Evolutionary conservation across 2,113 vertebrate species (phyloP), one percentile per base, ranked within the genome.

Genomic region (Indicator indicator): DNA sequence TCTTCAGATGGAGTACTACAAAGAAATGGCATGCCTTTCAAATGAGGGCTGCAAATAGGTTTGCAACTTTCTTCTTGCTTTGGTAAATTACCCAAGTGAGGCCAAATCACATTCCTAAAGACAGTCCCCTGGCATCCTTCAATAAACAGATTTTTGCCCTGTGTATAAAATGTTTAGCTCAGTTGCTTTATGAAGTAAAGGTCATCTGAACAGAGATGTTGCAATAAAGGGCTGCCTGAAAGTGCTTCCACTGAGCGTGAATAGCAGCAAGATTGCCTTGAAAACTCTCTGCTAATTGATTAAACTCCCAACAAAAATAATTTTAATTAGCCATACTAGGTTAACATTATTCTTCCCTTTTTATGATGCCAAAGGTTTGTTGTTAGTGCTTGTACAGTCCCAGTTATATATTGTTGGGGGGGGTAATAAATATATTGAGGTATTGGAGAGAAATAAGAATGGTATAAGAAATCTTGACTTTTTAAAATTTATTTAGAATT

Each of bases 131-230:
- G 94, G 94, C 91, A 96, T 95, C 83, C 64, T 94, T 94, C 94
- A 93, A 93, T 87, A 88, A 97, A 93, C 89, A 96, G 63, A 87
- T 93, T 96, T 91, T 55, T 28, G 38, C 64, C 85, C 82, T 93
- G 86, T 95, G 76, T 85, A 90, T 83, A 70, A 97, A 90, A 96
- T 83, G 65, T 96, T 93, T 90, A 95, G 68, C 52, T 97, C 67
- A 65, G 69, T 44, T 92, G 76, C 77, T 91, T 93, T 96, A 93
- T 96, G 92, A 96, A 97, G 90, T 88, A 95, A 98, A 97, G 79
- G 91, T 96, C 88, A 96, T 92, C 69, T 84, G 67, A 94, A 63
- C 58, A 80, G 63, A 91, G 85, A 94, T 95, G 71, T 87, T 93
- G 77, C 70, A 94, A 87, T 73, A 87, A 88, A 96, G 67, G 78